Evolutionary conservation across 2,797 vertebrate species (phyloP), one percentile per base, ranked within the genome.

Genomic region (Xerus rutilus): DNA sequence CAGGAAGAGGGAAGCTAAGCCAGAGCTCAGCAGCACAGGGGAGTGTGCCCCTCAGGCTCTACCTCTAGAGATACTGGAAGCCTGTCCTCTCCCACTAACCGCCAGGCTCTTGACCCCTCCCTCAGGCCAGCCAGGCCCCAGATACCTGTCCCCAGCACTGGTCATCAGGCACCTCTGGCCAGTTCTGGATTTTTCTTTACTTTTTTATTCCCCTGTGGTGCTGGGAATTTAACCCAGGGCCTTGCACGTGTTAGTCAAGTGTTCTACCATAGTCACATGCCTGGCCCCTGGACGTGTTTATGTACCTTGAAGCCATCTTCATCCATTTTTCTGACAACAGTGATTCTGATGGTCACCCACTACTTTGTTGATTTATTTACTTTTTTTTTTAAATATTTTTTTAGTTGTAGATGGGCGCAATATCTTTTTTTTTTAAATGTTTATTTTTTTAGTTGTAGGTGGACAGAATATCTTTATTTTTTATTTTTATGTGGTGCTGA

Each of bases 61-160:
- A 1, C 23, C 11, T 11, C n/a, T 20, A 65, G 84, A 45, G 47
- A 43, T 20, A 30, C 47, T 35, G 30, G 74, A 32, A 15, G 86
- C 54, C 30, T 0, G 0, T 52, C 7, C 1, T 23, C 18, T 3
- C 2, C 0, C 4, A 39, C 72, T 30, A 8, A 10, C 2, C 47
- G 18, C n/a, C 20, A 9, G 11, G 7, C 52, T 59, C 62, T 52
- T n/a, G 2, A 21, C 49, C 1, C 32, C 15, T 13, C 39, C 73
- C 21, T 45, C 4, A 57, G 59, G 70, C 54, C 21, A 11, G 64
- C 67, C 21, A 13, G 79, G 39, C 59, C 35, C 43, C 35, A 14
- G 23, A 7, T 23, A 1, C 54, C 52, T 23, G 4, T 25, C 23
- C 76, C 54, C 13, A 20, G 89, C 9, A 9, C 2, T 57, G 79